A percentile compares a stretch with the other conserved stretches of the same genome.
phyloP scores from a whole-genome alignment of 2,113 vertebrate genomes.

The Furnarius figulus region DNA sequence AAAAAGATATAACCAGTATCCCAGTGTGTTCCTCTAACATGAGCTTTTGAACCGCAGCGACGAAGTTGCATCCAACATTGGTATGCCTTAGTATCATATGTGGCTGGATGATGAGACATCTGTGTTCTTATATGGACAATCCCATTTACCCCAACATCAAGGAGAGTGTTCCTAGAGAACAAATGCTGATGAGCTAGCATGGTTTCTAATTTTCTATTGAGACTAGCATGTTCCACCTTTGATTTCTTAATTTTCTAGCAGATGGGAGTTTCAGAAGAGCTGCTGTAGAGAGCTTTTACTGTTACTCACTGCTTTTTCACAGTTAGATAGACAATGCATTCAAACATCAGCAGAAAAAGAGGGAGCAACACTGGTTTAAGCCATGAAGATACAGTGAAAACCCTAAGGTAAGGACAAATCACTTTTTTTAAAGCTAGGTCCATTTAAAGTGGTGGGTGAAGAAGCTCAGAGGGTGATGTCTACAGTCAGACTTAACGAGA shows the following conservation, averaged over 20 bases:
- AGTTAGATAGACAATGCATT: neutral
- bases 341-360: neutral
- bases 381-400: neutral
- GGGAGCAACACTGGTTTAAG: neutral
- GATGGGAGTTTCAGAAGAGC: neutral
- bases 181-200: neutral
- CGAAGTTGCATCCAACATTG: neutral
- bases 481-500: neutral
- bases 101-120: slow-evolving; percentile 26
- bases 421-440: neutral
- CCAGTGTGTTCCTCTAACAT: slow-evolving; percentile 44
- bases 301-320: neutral
- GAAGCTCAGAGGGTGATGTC: neutral
- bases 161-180: neutral
- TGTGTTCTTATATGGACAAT: slow-evolving; percentile 24
- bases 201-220: neutral
- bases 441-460: neutral
- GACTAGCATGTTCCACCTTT: neutral
- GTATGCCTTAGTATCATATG: neutral
- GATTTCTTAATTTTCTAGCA: neutral
- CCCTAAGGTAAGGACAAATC: neutral
- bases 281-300: neutral
- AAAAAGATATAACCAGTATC: slow-evolving; percentile 57
- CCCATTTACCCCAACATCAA: neutral
- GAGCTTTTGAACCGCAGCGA: slow-evolving; percentile 51